A percentile compares a stretch with the other conserved stretches of the same genome.
phyloP scores from a whole-genome alignment of 92 coral and sea anemone genomes.

The Zoanthus sociatus region DNA sequence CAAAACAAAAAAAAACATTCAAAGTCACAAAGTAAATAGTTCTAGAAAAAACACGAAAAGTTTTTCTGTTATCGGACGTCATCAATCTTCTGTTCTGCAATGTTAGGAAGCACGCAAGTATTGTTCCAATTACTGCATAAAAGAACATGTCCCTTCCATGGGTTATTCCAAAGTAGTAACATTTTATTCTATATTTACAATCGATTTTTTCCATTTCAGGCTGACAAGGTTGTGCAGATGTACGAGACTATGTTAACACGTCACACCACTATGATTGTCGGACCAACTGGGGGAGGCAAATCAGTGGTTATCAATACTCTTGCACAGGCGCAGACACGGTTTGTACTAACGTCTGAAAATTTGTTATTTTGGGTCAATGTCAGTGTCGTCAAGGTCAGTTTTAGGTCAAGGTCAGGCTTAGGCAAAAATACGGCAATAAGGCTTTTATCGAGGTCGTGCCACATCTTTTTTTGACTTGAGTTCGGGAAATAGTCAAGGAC shows the following conservation, averaged over 20 bases:
- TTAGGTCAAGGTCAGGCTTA: not conserved
- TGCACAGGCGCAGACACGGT: constrained; percentile 99
- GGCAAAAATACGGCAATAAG: too few species aligned
- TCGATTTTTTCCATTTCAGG: constrained; percentile 51
- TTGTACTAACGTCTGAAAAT: constrained; percentile 14
- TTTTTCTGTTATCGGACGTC: too few species aligned
- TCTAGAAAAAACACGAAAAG: too few species aligned
- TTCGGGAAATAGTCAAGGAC: too few species aligned
- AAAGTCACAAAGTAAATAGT: too few species aligned
- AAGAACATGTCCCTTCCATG: too few species aligned
- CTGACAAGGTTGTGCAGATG: constrained; percentile 99
- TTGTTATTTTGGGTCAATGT: not conserved
- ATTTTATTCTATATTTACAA: not conserved
- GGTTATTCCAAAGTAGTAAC: not conserved
- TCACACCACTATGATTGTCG: constrained; percentile 99
- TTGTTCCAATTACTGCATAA: too few species aligned
- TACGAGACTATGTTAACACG: constrained; percentile 99
- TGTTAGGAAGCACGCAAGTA: too few species aligned
- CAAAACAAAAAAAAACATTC: too few species aligned
- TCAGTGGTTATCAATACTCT: constrained; percentile 97
- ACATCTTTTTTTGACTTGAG: too few species aligned
- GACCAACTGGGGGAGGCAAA: constrained; percentile 99
- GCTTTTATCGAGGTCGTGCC: too few species aligned
- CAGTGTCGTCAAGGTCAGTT: not conserved
- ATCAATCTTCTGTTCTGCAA: too few species aligned